phyloP scores from a whole-genome alignment of 2,797 vertebrate genomes.

The Pangasius larnaudii region DNA sequence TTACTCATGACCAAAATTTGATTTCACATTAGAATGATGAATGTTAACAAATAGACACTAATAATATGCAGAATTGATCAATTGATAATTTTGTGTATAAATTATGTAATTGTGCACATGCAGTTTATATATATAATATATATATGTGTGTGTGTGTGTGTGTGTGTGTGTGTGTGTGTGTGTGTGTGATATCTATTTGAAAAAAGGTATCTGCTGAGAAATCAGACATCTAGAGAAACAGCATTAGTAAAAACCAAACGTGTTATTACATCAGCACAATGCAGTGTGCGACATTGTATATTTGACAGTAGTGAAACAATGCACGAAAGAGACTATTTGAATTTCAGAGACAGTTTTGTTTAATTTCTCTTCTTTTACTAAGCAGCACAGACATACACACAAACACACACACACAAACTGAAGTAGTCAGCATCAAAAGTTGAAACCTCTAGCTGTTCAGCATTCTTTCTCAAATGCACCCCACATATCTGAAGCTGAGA shows the following conservation, averaged over 20 bases:
- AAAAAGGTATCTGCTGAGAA: background rate
- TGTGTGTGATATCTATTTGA: background rate
- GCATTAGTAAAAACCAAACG: background rate
- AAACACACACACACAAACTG: background rate
- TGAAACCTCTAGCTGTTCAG: conserved; percentile 18
- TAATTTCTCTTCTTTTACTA: background rate
- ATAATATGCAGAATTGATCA: background rate
- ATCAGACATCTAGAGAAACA: background rate
- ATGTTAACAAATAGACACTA: background rate
- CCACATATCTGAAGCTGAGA: conserved; percentile 15
- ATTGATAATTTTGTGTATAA: background rate
- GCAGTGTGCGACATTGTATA: background rate
- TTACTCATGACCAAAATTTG: background rate
- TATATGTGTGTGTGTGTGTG: background rate
- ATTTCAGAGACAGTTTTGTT: background rate
- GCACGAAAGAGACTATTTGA: background rate
- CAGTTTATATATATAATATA: too few species aligned
- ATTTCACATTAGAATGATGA: background rate
- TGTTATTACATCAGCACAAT: background rate
- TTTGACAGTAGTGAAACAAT: background rate
- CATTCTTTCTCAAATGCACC: conserved; percentile 3
- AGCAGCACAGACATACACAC: background rate
- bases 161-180: background rate
- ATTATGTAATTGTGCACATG: too few species aligned
- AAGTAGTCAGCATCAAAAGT: background rate